These are phyloP conservation scores for Magallana ariakensis DNA, from an alignment of 1,140 invertebrate genomes.

Conservation along the genomic window DNA sequence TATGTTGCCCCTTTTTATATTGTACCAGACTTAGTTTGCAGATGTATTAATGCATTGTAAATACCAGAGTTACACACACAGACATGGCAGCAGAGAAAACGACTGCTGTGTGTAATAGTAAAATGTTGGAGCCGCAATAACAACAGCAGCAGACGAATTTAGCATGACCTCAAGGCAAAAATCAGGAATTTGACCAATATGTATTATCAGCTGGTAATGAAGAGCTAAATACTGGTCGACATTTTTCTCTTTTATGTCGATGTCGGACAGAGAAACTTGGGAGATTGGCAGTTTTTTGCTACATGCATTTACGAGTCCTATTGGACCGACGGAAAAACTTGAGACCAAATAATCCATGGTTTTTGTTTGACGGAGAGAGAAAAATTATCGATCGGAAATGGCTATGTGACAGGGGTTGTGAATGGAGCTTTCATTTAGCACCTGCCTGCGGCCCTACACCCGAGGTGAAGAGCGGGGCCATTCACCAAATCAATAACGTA, in stretches of 20 bases:
- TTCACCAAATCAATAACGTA: constrained; percentile 13
- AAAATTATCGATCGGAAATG: constrained; percentile 10
- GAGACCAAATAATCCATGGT: neutral
- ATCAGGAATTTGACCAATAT: neutral
- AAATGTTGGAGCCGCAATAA: neutral
- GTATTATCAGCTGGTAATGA: neutral
- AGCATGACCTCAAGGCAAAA: neutral
- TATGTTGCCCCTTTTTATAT: neutral
- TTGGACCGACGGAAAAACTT: neutral
- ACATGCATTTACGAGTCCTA: no score
- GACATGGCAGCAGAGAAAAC: neutral
- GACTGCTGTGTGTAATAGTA: neutral
- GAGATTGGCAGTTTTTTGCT: no score
- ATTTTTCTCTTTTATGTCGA: neutral
- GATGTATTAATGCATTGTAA: constrained; percentile 3
- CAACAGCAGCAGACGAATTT: neutral
- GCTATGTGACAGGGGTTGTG: constrained; percentile 23
- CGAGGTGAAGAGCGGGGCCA: constrained; percentile 10
- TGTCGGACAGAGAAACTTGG: neutral
- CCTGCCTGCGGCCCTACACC: neutral
- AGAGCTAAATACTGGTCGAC: neutral
- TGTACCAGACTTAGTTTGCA: neutral
- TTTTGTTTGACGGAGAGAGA: constrained; percentile 15
- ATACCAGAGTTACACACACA: constrained; percentile 15
- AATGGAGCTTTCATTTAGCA: constrained; percentile 17